Base-by-base conservation (phyloP, 2,888 invertebrate species). In the Tuberolachnus salignus region DNA sequence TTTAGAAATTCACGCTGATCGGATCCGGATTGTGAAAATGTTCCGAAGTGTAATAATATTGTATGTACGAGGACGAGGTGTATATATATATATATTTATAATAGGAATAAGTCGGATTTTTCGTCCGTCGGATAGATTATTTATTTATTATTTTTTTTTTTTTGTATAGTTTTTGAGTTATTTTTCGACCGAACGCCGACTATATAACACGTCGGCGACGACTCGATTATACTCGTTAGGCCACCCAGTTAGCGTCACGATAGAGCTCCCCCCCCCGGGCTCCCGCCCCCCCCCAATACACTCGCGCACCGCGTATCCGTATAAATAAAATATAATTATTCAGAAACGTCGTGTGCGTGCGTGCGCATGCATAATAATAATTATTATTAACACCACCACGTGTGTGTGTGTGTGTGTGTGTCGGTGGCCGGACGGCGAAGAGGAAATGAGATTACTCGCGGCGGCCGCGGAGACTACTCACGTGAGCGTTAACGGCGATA, bases 191-290 rank as follows among this genome's bases (percentile, higher is more conserved):
- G 34, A 34, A 34, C 6, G 34, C 34, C 61, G 44, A 53, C 61
- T 51, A 23, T 42, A n/a, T 23, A 59, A 42, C 3, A 69, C 53
- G 34, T 13, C 13, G 70, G 57, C 59, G 53, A 55, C 49, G 51
- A 73, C 63, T 9, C 55, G 9, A 21, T 75, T 66, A 74, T 74
- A 74, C 75, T 75, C 75, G 69, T 78, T 78, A 78, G 78, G 78
- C 78, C 78, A 78, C 78, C 78, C 78, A 78, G 78, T 78, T 78
- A 78, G 78, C 78, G 78, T 78, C 78, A 78, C 69, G 78, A 66
- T 67, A 67, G 72, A 19, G 51, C 14, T 14, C 9, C 53, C 64
- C 63, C 6, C 34, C 34, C 34, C 34, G n/a, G n/a, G n/a, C n/a
- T n/a, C n/a, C n/a, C n/a, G n/a, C 34, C 34, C 6, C 34, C 34